Conservation (phyloP, 2,888 invertebrate species). For the Acholoe squamosa region DNA sequence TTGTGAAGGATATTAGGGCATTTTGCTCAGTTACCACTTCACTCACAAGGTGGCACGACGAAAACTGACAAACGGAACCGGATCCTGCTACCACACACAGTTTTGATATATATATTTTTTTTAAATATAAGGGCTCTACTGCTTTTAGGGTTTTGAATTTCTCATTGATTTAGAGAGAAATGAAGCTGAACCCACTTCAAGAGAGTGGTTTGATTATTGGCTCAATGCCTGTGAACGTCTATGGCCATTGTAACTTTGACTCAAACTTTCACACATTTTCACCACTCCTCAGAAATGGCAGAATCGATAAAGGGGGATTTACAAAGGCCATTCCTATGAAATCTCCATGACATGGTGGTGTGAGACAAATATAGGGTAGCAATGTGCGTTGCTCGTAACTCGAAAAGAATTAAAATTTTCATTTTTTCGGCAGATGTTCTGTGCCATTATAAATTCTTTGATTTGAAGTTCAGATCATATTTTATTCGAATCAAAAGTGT, state of each 20-base stretch:
- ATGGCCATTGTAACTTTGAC: constrained; percentile 6
- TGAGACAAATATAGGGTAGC: too few species aligned
- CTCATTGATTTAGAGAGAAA: constrained; percentile 1
- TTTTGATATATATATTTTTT: background rate
- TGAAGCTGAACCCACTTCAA: background rate
- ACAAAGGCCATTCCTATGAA: background rate
- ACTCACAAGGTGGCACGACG: constrained; percentile 35
- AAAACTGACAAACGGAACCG: constrained; percentile 22
- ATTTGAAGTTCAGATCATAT: too few species aligned
- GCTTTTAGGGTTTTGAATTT: constrained; percentile 32
- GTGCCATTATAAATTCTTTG: too few species aligned
- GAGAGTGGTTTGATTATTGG: background rate
- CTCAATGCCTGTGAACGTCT: background rate
- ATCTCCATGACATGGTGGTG: too few species aligned
- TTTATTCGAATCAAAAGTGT: too few species aligned
- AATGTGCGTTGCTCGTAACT: too few species aligned
- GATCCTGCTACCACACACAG: background rate
- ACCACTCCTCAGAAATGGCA: background rate
- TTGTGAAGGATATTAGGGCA: constrained; percentile 4
- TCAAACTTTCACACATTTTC: constrained; percentile 19
- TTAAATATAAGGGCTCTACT: background rate
- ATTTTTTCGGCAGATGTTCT: too few species aligned
- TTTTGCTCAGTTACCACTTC: background rate
- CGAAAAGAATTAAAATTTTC: too few species aligned
- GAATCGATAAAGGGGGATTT: background rate